phyloP scores from a whole-genome alignment of 1,140 invertebrate genomes.

The Pogonognathellus flavescens region DNA sequence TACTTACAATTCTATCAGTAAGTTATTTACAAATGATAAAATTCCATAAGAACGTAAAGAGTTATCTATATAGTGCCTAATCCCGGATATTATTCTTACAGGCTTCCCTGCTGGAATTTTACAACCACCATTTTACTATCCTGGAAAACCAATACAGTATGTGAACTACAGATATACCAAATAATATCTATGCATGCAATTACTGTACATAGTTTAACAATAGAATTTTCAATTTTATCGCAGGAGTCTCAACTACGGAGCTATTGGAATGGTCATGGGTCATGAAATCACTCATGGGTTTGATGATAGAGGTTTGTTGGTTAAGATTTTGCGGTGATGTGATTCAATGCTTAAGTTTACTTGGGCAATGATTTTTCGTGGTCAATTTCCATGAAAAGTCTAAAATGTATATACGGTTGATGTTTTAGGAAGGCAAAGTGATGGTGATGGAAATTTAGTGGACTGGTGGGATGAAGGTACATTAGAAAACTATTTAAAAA shows the following conservation, averaged over 20 bases:
- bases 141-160: conserved; percentile 70
- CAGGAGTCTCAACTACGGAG: conserved; percentile 64
- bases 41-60: conserved; percentile 57
- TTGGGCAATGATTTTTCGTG: too few relatives aligned
- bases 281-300: conserved; percentile 64
- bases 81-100: conserved; percentile 65
- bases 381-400: too few relatives aligned
- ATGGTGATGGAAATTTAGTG: conserved; percentile 54
- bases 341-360: too few relatives aligned
- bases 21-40: too few relatives aligned
- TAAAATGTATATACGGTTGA: too few relatives aligned
- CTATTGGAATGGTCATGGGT: conserved; percentile 63
- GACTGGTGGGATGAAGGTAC: conserved; percentile 61
- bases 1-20: conserved; percentile 60
- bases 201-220: too few relatives aligned
- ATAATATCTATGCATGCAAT: too few relatives aligned
- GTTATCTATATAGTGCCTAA: too few relatives aligned
- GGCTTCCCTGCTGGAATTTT: conserved; percentile 82
- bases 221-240: too few relatives aligned
- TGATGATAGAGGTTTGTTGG: conserved; percentile 52
- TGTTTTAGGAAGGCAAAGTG: conserved; percentile 37
- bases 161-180: too few relatives aligned
- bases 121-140: conserved; percentile 81
- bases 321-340: neutral
- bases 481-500: conserved; percentile 28